Base-by-base conservation (phyloP, 2,888 invertebrate genomes). In the Zootermopsis nevadensis region DNA sequence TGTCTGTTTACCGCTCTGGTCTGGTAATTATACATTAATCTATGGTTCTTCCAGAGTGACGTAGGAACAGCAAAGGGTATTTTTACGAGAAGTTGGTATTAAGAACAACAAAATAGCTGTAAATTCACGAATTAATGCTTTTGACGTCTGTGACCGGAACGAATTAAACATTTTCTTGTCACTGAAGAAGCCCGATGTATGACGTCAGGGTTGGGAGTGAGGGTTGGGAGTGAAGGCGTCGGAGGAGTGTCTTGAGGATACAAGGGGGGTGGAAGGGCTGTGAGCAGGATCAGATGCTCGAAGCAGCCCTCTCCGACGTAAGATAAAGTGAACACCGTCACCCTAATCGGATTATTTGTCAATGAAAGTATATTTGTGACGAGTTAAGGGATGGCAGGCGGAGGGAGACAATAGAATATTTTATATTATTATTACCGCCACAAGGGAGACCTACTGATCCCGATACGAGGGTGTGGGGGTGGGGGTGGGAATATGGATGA, bases 261-360 rank as follows among this genome's bases (percentile, higher is more conserved):
- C 27, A 27, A 35, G 42, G 42, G 69, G 10, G 1, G 42, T 4
- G 38, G 7, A 38, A 10, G 38, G 24, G 42, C 38, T 27, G n/a
- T 27, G n/a, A 24, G 74, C 7, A 74, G 38, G 42, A 38, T 74
- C 74, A 74, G 74, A 74, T 74, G 74, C 35, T 24, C 35, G 33
- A n/a, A 24, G 19, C 74, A 74, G 24, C 74, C 74, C 38, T 60
- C 66, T 22, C 31, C n/a, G 31, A 27, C 24, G n/a, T 24, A 79
- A 79, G 79, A 79, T 79, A 60, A 79, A 79, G 79, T 66, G 79
- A 55, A 79, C 66, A 60, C 60, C 79, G 66, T 79, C 66, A 66
- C n/a, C 35, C 60, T 79, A 79, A 79, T 79, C 79, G 79, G 79
- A 79, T 79, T 79, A 79, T 79, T 35, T 79, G 79, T 79, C 79